phyloP scores from a whole-genome alignment of 2,797 vertebrate genomes.

The Acanthopagrus latus region DNA sequence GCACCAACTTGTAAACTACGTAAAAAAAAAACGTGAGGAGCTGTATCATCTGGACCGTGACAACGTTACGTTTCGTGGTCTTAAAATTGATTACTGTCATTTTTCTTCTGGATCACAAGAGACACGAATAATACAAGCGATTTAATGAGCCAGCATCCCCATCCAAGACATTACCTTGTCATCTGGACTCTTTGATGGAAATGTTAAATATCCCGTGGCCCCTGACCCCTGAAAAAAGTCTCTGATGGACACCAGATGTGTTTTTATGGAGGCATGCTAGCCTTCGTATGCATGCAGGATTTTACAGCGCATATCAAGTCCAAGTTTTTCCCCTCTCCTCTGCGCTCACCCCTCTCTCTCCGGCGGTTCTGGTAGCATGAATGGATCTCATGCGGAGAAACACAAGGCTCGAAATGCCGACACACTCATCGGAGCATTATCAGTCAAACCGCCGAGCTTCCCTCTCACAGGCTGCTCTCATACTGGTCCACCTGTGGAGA shows the following conservation, averaged over 20 bases:
- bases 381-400: constrained; percentile 44
- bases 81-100: constrained; percentile 62
- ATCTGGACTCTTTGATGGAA: constrained; percentile 76
- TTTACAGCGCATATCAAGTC: constrained; percentile 32
- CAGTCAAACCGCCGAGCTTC: constrained; percentile 53
- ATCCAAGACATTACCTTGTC: constrained; percentile 75
- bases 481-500: constrained; percentile 58
- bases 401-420: constrained; percentile 60
- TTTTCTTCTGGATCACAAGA: constrained; percentile 60
- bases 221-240: constrained; percentile 51
- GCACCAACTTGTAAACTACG: constrained; percentile 46
- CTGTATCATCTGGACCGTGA: constrained; percentile 48
- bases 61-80: constrained; percentile 52
- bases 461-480: constrained; percentile 32
- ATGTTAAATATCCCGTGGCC: constrained; percentile 70
- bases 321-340: constrained; percentile 35
- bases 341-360: constrained; percentile 35
- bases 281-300: constrained; percentile 36
- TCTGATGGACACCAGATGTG: constrained; percentile 75
- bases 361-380: constrained; percentile 9
- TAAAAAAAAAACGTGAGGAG: constrained; percentile 6
- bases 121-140: constrained; percentile 55
- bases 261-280: constrained; percentile 55
- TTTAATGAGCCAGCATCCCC: constrained; percentile 69
- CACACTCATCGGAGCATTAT: constrained; percentile 63